phyloP scores from a whole-genome alignment of 2,113 vertebrate species.

The Notothenia rossii region DNA sequence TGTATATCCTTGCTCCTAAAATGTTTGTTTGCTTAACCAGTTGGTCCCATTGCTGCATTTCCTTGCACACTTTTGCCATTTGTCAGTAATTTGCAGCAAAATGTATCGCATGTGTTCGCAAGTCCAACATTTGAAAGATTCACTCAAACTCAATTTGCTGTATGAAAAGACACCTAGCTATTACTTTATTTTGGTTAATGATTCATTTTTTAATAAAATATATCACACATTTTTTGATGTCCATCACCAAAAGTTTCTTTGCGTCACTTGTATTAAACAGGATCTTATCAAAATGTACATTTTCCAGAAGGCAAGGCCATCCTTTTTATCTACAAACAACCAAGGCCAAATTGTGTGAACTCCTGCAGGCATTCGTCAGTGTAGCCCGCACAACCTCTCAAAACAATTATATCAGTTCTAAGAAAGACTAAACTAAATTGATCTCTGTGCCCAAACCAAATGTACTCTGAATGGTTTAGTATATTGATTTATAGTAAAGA shows the following conservation, averaged over 20 bases:
- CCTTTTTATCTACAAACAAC: not conserved
- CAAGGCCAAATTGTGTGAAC: not conserved
- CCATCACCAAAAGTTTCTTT: not conserved
- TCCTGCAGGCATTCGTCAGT: not conserved
- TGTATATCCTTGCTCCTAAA: not conserved
- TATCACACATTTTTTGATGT: not conserved
- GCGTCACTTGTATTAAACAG: not conserved
- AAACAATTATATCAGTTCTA: not conserved
- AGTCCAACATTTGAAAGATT: not conserved
- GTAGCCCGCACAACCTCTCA: conserved; percentile 6
- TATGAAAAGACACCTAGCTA: not conserved
- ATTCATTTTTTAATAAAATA: not conserved
- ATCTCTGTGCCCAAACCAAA: not conserved
- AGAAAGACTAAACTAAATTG: not conserved
- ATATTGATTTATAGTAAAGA: too few relatives aligned
- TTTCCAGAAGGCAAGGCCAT: not conserved
- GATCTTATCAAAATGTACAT: not conserved
- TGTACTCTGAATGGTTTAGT: too few relatives aligned
- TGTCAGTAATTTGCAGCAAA: not conserved
- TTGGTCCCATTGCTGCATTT: not conserved
- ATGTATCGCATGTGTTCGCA: not conserved
- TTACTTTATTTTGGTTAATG: not conserved
- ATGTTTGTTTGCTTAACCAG: not conserved
- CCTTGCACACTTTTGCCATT: not conserved
- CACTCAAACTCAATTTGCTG: too few relatives aligned